Evolutionary conservation across 2,113 vertebrate genomes (phyloP).

Genomic region (Oreamnos americanus): DNA sequence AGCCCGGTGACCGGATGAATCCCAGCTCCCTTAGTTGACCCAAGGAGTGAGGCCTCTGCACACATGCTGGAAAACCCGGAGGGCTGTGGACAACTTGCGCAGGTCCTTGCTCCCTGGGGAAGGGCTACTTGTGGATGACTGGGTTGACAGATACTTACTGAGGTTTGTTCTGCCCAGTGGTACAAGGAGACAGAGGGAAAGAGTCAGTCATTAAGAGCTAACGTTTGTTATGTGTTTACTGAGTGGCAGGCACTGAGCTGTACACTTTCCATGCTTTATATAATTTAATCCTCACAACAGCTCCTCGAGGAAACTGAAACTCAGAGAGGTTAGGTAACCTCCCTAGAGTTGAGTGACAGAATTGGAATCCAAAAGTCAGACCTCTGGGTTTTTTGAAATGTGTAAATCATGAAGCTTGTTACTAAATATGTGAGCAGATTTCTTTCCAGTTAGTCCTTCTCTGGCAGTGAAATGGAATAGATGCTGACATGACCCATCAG

Average conservation of each 20-base stretch:
- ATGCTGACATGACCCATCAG: constrained; percentile 65
- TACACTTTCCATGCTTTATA: not conserved
- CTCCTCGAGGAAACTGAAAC: not conserved
- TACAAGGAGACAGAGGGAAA: not conserved
- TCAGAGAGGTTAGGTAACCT: not conserved
- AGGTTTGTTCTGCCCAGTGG: not conserved
- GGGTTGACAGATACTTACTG: not conserved
- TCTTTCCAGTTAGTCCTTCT: constrained; percentile 54
- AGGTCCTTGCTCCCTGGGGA: not conserved
- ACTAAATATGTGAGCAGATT: constrained; percentile 43
- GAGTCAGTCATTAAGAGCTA: not conserved
- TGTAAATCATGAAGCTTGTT: constrained; percentile 46
- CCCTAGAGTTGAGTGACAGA: not conserved
- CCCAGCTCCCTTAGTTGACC: not conserved
- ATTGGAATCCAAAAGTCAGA: not conserved
- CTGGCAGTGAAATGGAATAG: constrained; percentile 37
- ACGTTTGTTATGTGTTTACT: not conserved
- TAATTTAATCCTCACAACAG: not conserved
- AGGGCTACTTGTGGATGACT: not conserved
- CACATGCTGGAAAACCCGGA: not conserved
- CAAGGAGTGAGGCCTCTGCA: not conserved
- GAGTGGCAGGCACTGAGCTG: not conserved
- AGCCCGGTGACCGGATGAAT: not conserved
- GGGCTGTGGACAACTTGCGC: not conserved
- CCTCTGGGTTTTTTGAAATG: constrained; percentile 26